Base-by-base conservation (phyloP, 1,140 invertebrate genomes). In the Lasioglossum albipes region DNA sequence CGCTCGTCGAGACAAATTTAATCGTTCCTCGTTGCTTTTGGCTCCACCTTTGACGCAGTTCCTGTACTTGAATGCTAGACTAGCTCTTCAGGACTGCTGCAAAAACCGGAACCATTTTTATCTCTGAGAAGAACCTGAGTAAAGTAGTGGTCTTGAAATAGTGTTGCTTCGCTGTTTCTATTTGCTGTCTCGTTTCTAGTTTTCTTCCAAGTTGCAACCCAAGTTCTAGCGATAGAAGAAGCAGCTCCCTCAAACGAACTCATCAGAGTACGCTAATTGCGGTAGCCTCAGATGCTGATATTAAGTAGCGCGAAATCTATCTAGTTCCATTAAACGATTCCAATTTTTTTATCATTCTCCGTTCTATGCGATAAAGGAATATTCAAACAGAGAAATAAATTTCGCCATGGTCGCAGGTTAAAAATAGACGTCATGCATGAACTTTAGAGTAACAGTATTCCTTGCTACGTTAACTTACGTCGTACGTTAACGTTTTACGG, bases 1-100 rank as follows among this genome's bases (percentile, higher is more conserved):
- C 52, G 52, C 36, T 45, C 76, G 59, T 42, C 49, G 76, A 74
- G 77, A 74, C n/a, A 22, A 18, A 41, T 16, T 64, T 79, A 79
- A 79, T 66, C 70, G 59, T 54, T 0, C n/a, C 0, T 2, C 2
- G n/a, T n/a, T 27, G 20, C 22, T 20, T 65, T 6, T 27, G 6
- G 13, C n/a, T 57, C 20, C 16, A 6, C 6, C 52, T 57, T 57
- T 57, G 20, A 57, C 13, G 20, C 52, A 20, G 7, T 20, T 4
- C 6, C 20, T 20, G 18, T 49, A 13, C 45, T 49, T 13, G 45
- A 12, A 49, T 12, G 45, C 10, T 12, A 13, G 45, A 49, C 45
- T 49, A 13, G 45, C 12, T 12, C 45, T 49, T 13, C 45, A 10
- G 45, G 45, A 12, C 10, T 12, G 10, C 9, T 49, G 10, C 45